phyloP scores from a whole-genome alignment of 2,888 invertebrate species.

The Drosophila acutilabella region DNA sequence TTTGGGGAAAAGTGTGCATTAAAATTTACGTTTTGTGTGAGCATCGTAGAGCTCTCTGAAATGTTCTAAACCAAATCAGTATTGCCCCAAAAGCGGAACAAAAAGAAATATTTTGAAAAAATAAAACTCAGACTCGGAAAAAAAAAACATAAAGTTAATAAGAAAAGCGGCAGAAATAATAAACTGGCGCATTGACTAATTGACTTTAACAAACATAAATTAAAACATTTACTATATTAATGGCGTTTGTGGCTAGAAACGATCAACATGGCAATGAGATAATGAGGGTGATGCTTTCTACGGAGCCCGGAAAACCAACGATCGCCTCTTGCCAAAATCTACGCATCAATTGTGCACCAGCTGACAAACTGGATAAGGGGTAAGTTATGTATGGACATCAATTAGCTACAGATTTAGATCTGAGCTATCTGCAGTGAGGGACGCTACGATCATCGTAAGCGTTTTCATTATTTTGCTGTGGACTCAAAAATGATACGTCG shows the following conservation, averaged over 20 bases:
- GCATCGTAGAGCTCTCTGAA: slow-evolving; percentile 13
- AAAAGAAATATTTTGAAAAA: slow-evolving; percentile 1
- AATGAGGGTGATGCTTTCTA: slow-evolving; percentile 35
- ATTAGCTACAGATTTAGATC: neutral
- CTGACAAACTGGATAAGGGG: neutral
- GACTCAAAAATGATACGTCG: neutral
- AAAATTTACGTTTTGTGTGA: neutral
- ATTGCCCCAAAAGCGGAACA: slow-evolving; percentile 1
- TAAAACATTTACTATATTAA: neutral
- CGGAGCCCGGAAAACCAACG: slow-evolving; percentile 31
- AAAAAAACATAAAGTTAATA: neutral
- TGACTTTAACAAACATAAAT: neutral
- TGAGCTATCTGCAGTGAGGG: slow-evolving; percentile 21
- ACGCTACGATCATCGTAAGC: slow-evolving; percentile 36
- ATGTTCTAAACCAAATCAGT: neutral
- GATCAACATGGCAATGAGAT: slow-evolving; percentile 47
- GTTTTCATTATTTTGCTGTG: slow-evolving; percentile 38
- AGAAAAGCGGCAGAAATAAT: neutral
- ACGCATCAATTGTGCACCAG: slow-evolving; percentile 35
- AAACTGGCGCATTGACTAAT: neutral
- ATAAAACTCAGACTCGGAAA: neutral
- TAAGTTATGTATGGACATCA: neutral
- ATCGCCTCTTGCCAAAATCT: slow-evolving; percentile 44
- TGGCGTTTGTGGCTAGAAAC: slow-evolving; percentile 49
- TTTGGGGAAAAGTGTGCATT: neutral